phyloP scores from a whole-genome alignment of 1,140 invertebrate species.

The Tetramorium parvispinum region DNA sequence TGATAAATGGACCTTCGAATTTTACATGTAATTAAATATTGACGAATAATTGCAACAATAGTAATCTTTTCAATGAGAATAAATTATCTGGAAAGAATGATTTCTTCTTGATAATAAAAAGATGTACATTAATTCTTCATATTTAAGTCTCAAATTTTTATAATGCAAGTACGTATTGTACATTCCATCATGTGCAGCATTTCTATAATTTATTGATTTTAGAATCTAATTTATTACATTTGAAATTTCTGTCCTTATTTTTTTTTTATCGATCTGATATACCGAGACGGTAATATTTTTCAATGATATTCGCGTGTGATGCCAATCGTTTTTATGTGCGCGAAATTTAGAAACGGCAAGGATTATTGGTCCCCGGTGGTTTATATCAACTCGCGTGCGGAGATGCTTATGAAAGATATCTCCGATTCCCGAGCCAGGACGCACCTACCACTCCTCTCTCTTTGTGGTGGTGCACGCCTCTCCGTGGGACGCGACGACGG shows the following conservation, averaged over 20 bases:
- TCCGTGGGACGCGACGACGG: conserved; percentile 71
- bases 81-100: neutral
- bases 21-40: neutral
- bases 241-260: neutral
- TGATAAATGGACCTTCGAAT: neutral
- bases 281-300: neutral
- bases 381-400: neutral
- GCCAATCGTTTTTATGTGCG: neutral
- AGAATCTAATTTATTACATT: neutral
- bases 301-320: neutral
- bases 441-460: conserved; percentile 61
- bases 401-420: conserved; percentile 26
- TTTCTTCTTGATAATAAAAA: neutral
- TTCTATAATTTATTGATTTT: neutral
- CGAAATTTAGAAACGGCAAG: neutral
- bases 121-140: neutral
- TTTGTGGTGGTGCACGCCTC: conserved; percentile 8
- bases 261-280: neutral
- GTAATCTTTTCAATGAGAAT: neutral
- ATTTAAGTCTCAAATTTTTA: neutral
- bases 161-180: neutral
- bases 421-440: conserved; percentile 35
- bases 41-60: neutral
- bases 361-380: neutral
- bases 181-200: neutral